A percentile compares a stretch with the other conserved stretches of the same genome.
phyloP scores from a whole-genome alignment of 2,113 vertebrate genomes.

The Proterorhinus semilunaris region DNA sequence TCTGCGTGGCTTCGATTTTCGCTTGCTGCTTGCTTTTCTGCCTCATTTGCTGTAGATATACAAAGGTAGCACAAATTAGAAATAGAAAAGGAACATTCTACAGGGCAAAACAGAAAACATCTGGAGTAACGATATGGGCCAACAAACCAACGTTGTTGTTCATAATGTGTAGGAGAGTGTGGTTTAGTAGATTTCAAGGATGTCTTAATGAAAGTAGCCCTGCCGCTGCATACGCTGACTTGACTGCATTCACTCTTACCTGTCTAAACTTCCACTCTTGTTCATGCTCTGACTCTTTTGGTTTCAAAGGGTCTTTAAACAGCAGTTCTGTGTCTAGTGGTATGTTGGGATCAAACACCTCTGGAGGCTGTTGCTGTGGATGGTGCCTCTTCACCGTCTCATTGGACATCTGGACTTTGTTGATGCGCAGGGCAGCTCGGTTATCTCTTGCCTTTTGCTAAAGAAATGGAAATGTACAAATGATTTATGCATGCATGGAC shows the following conservation, averaged over 20 bases:
- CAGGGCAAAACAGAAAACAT: conserved; percentile 41
- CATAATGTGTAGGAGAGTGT: conserved; percentile 70
- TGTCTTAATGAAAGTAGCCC: conserved; percentile 73
- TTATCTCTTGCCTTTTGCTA: conserved; percentile 99
- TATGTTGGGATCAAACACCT: conserved; percentile 88
- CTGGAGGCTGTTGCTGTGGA: conserved; percentile 87
- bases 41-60: conserved; percentile 90
- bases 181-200: conserved; percentile 71
- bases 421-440: conserved; percentile 94
- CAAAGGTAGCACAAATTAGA: conserved; percentile 42
- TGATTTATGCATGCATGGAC: background rate
- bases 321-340: conserved; percentile 89
- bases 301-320: conserved; percentile 96
- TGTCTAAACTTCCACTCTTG: conserved; percentile 99
- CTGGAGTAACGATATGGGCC: conserved; percentile 65
- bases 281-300: conserved; percentile 97
- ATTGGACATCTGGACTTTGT: conserved; percentile 98
- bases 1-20: conserved; percentile 97
- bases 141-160: conserved; percentile 73
- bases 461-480: conserved; percentile 48
- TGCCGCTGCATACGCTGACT: conserved; percentile 76
- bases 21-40: conserved; percentile 98
- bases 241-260: conserved; percentile 81
- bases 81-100: conserved; percentile 45
- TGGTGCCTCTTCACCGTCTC: conserved; percentile 92